phyloP scores from a whole-genome alignment of 2,797 vertebrate species.

The Xiphorhynchus erythropygius region DNA sequence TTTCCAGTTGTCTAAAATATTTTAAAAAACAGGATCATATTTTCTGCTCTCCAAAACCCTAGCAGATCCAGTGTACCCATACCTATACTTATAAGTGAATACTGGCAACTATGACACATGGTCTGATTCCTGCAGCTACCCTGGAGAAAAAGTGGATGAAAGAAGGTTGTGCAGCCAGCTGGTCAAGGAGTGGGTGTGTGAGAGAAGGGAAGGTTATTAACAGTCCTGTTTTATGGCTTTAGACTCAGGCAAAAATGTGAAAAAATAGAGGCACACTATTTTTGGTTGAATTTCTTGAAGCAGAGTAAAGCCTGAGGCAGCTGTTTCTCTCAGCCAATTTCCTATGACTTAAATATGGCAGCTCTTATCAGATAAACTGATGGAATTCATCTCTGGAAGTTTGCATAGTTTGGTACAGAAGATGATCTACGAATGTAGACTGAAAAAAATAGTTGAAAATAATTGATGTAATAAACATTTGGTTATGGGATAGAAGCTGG shows the following conservation, averaged over 20 bases:
- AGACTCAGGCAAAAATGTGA: neutral
- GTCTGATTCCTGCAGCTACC: conserved; percentile 56
- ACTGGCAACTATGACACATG: conserved; percentile 29
- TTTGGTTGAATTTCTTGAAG: conserved; percentile 48
- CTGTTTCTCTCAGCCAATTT: conserved; percentile 37
- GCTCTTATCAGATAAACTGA: neutral
- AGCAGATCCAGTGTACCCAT: conserved; percentile 1
- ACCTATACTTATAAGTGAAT: neutral
- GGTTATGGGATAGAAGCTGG: neutral
- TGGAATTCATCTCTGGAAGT: neutral
- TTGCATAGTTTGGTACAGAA: neutral
- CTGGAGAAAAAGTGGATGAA: conserved; percentile 67
- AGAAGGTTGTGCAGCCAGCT: conserved; percentile 67
- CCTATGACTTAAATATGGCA: conserved; percentile 21
- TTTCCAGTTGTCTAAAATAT: conserved; percentile 37
- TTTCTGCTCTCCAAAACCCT: neutral
- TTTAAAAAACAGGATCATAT: neutral
- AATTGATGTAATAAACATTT: neutral
- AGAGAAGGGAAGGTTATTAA: conserved; percentile 43
- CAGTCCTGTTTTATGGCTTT: conserved; percentile 29
- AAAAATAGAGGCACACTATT: neutral
- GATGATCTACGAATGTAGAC: neutral
- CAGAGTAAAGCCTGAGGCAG: conserved; percentile 10
- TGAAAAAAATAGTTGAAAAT: neutral
- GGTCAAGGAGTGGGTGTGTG: conserved; percentile 30